Evolutionary conservation across 2,113 vertebrate genomes (phyloP).

Genomic region (Hemibagrus wyckioides): DNA sequence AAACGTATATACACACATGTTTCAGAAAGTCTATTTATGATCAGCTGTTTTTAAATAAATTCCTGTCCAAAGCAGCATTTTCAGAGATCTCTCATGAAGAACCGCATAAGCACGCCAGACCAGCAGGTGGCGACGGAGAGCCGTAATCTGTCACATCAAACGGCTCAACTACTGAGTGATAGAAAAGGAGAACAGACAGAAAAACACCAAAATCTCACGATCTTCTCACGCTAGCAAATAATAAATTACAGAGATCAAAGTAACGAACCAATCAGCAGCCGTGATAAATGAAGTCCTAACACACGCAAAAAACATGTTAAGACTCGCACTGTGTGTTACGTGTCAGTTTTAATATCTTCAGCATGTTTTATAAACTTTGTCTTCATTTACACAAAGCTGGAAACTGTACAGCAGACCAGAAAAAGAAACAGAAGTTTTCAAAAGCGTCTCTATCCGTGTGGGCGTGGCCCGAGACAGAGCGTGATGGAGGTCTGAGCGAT

Average conservation of each 20-base stretch:
- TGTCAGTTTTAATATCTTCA: too few species aligned
- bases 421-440: too few species aligned
- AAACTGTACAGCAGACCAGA: too few species aligned
- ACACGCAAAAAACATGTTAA: too few species aligned
- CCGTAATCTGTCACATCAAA: neutral
- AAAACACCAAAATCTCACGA: neutral
- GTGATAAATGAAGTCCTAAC: too few species aligned
- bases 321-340: too few species aligned
- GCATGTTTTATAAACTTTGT: too few species aligned
- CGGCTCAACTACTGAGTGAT: neutral
- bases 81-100: neutral
- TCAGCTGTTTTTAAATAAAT: too few species aligned
- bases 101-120: neutral
- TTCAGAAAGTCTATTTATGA: neutral
- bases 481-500: neutral
- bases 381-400: too few species aligned
- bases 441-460: too few species aligned
- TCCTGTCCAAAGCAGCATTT: neutral
- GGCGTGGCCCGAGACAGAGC: neutral
- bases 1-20: neutral
- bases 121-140: neutral
- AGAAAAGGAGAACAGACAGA: neutral
- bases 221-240: neutral
- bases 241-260: too few species aligned
- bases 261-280: too few species aligned